A percentile compares a stretch with the other conserved stretches of the same genome.
Conservation (phyloP, 2,888 invertebrate genomes). For the Lamellibrachia satsuma region DNA sequence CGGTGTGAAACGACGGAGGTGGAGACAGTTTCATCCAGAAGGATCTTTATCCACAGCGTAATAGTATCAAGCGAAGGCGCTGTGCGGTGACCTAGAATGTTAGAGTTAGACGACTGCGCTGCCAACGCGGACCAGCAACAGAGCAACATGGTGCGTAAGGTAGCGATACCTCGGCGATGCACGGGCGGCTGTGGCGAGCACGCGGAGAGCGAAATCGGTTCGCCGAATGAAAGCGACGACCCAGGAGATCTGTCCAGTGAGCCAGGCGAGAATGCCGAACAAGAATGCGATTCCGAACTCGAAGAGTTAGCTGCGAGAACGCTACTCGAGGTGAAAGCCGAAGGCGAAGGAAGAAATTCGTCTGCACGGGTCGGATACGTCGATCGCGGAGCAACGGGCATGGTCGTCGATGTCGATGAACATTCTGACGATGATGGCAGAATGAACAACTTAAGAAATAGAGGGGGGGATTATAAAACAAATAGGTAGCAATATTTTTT, state of each 20-base stretch:
- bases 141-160: slow-evolving; percentile 17
- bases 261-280: slow-evolving; percentile 2
- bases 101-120: background rate
- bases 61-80: background rate
- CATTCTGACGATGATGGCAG: background rate
- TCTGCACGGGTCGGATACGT: background rate
- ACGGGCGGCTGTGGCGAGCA: slow-evolving; percentile 6
- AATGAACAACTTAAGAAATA: background rate
- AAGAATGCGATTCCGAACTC: slow-evolving; percentile 6
- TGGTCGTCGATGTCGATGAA: background rate
- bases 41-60: background rate
- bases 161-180: background rate
- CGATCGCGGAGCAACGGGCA: background rate
- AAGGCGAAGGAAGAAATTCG: slow-evolving; percentile 1
- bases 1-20: background rate
- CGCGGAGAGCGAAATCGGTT: background rate
- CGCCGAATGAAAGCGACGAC: background rate
- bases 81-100: slow-evolving; percentile 13
- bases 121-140: background rate
- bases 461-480: slow-evolving; percentile 11
- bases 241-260: background rate
- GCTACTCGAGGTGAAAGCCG: slow-evolving; percentile 12
- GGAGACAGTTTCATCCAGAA: background rate
- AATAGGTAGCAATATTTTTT: background rate
- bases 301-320: background rate